Evolutionary conservation across 1,140 invertebrate species (phyloP), one percentile per base, ranked within the genome.

Genomic region (Eueides isabella): DNA sequence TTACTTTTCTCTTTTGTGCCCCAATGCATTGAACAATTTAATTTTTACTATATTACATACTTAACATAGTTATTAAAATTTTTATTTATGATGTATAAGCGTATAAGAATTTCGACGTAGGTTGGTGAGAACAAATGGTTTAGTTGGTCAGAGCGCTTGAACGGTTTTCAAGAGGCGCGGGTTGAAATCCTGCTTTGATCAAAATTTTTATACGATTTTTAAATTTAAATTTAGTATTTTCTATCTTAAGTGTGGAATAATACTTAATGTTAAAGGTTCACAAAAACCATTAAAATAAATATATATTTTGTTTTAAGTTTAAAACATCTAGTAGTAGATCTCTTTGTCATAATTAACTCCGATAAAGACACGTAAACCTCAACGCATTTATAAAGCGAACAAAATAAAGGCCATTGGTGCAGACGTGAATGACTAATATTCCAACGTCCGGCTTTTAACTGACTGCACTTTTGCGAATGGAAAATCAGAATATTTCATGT

Each of bases 381-480:
- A 55, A 55, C 48, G 26, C 48, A 12, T 55, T 55, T 26, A 55
- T 26, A 55, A 55, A 55, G 26, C 48, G n/a, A 23, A 0, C 29
- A 35, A 28, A 61, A 69, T 55, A 61, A 61, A 69, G 48, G 23
- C 23, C 48, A 55, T 55, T 23, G 48, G 48, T 55, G 48, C 48
- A 19, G 48, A 55, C 48, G 48, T 55, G 48, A 55, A n/a, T 61
- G 30, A 33, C 67, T 69, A 69, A 61, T 61, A 69, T 69, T 35
- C 30, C 30, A 11, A 61, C 67, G 67, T 61, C 67, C 74, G 61
- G 64, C 30, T 65, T 70, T 75, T 67, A 75, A 75, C 71, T 75
- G 74, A 65, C 69, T 75, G 55, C 68, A 75, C 68, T 66, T 71
- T 75, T 71, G 63, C 64, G 48, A 71, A 75, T 71, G 55, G 67